These are phyloP conservation scores for Stenodema calcarata DNA, from an alignment of 2,888 invertebrate genomes.

Conservation along the genomic window DNA sequence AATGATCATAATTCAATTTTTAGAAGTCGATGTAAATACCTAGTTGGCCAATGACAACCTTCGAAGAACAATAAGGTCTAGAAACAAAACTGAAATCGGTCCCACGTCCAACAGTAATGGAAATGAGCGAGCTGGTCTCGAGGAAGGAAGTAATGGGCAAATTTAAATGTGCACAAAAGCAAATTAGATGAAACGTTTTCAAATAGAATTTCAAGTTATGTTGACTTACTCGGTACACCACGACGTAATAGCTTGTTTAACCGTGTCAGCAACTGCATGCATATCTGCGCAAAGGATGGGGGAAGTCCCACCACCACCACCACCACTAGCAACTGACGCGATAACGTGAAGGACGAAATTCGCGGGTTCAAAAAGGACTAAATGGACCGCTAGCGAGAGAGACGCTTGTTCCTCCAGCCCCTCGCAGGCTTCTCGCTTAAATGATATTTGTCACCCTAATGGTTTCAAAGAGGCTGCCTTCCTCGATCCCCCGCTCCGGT, in stretches of 20 bases:
- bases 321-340: background rate
- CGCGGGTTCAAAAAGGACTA: background rate
- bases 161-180: background rate
- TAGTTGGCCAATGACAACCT: too few relatives aligned
- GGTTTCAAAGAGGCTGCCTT: conserved; percentile 37
- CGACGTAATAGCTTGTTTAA: conserved; percentile 41
- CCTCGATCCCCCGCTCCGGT: conserved; percentile 31
- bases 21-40: too few relatives aligned
- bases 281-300: conserved; percentile 15
- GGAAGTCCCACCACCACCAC: background rate
- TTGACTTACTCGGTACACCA: conserved; percentile 43
- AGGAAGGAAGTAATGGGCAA: too few relatives aligned
- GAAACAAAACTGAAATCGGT: too few relatives aligned
- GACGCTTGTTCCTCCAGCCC: conserved; percentile 22
- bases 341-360: background rate
- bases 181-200: background rate
- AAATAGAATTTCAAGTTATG: background rate
- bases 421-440: conserved; percentile 24
- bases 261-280: conserved; percentile 39
- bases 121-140: too few relatives aligned
- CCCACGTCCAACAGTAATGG: too few relatives aligned
- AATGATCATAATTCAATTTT: too few relatives aligned
- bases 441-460: conserved; percentile 48
- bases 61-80: too few relatives aligned
- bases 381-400: background rate